Evolutionary conservation across 1,140 invertebrate species (phyloP).

Genomic region (Phortica variegata): DNA sequence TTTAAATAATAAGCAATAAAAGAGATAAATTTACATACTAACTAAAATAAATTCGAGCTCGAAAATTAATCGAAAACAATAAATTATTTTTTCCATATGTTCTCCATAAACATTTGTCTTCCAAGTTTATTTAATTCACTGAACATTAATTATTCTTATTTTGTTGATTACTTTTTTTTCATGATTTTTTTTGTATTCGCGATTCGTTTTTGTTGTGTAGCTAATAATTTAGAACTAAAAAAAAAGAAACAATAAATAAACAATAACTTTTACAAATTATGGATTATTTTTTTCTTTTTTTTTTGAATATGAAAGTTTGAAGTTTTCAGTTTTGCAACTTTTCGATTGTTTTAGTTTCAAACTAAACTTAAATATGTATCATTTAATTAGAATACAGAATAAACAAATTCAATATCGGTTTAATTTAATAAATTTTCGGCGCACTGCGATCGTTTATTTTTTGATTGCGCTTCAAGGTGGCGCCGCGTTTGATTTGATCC

Average conservation of each 20-base stretch:
- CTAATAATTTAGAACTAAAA: too few species aligned
- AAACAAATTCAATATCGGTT: too few species aligned
- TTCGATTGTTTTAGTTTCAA: conserved; percentile 45
- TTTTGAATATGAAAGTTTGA: conserved; percentile 6
- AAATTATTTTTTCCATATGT: too few species aligned
- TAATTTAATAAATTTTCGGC: conserved; percentile 66
- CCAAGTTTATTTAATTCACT: too few species aligned
- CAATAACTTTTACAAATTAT: conserved; percentile 25
- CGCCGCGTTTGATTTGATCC: conserved; percentile 88
- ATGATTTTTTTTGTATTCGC: too few species aligned
- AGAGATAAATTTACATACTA: too few species aligned
- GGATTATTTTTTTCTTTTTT: conserved; percentile 11
- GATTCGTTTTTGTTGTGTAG: too few species aligned
- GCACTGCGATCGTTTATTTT: conserved; percentile 66
- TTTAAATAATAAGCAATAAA: conserved; percentile 24
- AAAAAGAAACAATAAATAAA: conserved; percentile 23
- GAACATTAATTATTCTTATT: too few species aligned
- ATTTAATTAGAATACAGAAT: conserved; percentile 2
- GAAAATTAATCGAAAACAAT: too few species aligned
- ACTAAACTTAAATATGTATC: conserved; percentile 33
- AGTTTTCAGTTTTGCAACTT: conserved; percentile 23
- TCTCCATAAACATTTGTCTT: too few species aligned
- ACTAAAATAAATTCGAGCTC: conserved; percentile 40
- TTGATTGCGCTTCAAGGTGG: conserved; percentile 69
- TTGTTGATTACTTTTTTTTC: too few species aligned